phyloP scores from a whole-genome alignment of 2,888 invertebrate species.

The Auanema sp. region DNA sequence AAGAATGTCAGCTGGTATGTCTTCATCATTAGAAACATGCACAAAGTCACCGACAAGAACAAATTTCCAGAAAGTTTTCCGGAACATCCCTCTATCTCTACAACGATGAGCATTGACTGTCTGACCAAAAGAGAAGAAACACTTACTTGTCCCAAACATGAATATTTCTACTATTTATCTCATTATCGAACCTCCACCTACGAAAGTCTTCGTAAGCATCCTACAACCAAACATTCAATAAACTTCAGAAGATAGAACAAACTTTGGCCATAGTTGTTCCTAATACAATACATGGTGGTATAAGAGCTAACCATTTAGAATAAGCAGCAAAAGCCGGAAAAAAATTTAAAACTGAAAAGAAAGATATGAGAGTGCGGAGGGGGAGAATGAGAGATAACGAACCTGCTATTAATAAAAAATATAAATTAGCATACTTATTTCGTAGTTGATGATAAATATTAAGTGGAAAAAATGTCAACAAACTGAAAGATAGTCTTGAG shows the following conservation, averaged over 20 bases:
- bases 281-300: constrained; percentile 90
- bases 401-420: constrained; percentile 92
- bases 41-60: constrained; percentile 89
- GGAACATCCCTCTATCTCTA: constrained; percentile 36
- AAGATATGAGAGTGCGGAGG: background rate
- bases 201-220: constrained; percentile 95
- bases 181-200: constrained; percentile 83
- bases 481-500: constrained; percentile 68
- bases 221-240: constrained; percentile 65
- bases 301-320: constrained; percentile 68
- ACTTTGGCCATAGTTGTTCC: constrained; percentile 83
- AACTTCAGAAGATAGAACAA: background rate
- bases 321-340: constrained; percentile 51
- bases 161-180: constrained; percentile 89
- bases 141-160: constrained; percentile 73
- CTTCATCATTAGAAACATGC: constrained; percentile 92
- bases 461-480: constrained; percentile 89
- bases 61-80: constrained; percentile 76
- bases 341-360: constrained; percentile 46
- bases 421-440: constrained; percentile 87
- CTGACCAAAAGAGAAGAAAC: background rate
- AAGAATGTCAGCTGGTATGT: constrained; percentile 92
- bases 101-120: constrained; percentile 69
- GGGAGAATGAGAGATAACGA: constrained; percentile 81
- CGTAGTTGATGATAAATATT: constrained; percentile 79